phyloP scores from a whole-genome alignment of 2,797 vertebrate species.

The Xyrichtys novacula region DNA sequence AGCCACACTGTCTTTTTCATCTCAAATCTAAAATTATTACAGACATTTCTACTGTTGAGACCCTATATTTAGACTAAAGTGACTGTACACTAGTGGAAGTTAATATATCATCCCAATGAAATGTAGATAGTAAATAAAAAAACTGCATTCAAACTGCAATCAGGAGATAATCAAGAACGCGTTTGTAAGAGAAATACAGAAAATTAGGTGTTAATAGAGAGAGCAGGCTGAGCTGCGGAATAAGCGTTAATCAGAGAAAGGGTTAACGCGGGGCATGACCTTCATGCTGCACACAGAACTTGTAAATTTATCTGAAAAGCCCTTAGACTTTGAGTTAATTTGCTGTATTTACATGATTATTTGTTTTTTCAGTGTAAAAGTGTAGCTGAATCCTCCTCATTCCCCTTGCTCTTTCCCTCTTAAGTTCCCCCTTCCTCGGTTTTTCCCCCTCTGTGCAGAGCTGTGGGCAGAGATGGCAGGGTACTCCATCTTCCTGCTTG shows the following conservation, averaged over 20 bases:
- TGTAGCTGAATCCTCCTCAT: background rate
- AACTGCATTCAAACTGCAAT: constrained; percentile 48
- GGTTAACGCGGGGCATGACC: constrained; percentile 38
- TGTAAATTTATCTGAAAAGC: constrained; percentile 19
- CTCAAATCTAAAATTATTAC: constrained; percentile 22
- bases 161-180: constrained; percentile 44
- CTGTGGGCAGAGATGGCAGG: constrained; percentile 23
- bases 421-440: background rate
- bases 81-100: constrained; percentile 31
- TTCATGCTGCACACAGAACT: constrained; percentile 32
- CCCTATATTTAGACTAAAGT: constrained; percentile 10
- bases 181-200: constrained; percentile 39
- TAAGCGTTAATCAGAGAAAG: constrained; percentile 37
- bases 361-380: constrained; percentile 6
- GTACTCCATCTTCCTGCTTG: constrained; percentile 39
- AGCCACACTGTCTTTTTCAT: constrained; percentile 4
- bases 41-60: constrained; percentile 18
- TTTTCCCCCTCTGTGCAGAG: constrained; percentile 1
- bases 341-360: constrained; percentile 36
- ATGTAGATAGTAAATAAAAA: constrained; percentile 50
- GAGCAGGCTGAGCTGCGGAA: background rate
- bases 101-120: too few relatives aligned
- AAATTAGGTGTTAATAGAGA: constrained; percentile 16
- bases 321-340: constrained; percentile 28
- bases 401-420: background rate